phyloP scores from a whole-genome alignment of 64 coral and sea anemone species.

The Exaiptasia diaphana region DNA sequence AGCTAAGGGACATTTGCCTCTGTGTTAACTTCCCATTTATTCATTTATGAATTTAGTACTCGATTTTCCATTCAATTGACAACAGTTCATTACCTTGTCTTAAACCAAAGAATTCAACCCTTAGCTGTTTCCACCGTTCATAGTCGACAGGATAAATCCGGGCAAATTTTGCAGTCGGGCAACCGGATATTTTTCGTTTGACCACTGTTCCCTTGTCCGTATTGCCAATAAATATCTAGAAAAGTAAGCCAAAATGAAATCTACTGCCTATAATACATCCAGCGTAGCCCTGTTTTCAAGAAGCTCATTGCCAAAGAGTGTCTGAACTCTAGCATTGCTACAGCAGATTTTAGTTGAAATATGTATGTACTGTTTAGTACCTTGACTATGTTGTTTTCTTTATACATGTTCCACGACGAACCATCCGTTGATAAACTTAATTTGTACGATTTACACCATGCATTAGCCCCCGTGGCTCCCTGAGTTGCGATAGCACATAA shows the following conservation, averaged over 20 bases:
- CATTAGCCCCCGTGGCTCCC: not conserved
- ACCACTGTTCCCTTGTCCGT: not conserved
- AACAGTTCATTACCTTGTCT: constrained; percentile 26
- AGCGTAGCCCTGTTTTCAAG: no score
- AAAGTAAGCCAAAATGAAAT: not conserved
- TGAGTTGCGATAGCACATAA: constrained; percentile 21
- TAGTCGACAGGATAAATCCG: constrained; percentile 1
- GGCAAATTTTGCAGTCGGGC: not conserved
- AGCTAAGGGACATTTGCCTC: no score
- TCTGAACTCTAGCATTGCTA: no score
- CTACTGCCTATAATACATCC: no score
- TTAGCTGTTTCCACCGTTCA: not conserved
- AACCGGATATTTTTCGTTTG: not conserved
- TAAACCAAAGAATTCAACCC: constrained; percentile 34
- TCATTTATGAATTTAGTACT: no score
- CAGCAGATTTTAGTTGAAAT: no score
- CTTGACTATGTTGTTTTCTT: constrained; percentile 19
- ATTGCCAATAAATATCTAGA: constrained; percentile 15
- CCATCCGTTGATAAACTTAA: not conserved
- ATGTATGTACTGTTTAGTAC: no score
- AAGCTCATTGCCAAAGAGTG: no score
- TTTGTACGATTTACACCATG: not conserved
- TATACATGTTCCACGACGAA: not conserved
- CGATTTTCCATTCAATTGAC: no score
- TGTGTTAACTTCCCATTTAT: no score